Conservation (phyloP, 2,113 vertebrate genomes). For the Perca schrenkii region DNA sequence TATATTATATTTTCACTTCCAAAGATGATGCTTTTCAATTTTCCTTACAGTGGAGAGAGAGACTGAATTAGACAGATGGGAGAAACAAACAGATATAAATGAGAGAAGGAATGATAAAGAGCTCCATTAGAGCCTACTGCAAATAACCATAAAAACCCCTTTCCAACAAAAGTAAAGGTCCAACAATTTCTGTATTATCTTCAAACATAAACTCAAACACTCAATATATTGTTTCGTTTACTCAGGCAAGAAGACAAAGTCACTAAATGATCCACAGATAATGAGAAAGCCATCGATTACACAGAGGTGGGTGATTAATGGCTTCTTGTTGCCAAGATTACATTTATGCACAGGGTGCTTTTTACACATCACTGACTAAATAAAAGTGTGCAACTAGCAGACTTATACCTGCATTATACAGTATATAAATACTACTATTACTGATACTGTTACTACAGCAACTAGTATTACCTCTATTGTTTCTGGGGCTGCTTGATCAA, state of each 20-base stretch:
- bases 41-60: neutral
- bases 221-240: slow-evolving; percentile 36
- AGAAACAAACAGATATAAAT: slow-evolving; percentile 13
- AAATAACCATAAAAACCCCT: neutral
- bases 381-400: slow-evolving; percentile 10
- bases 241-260: slow-evolving; percentile 28
- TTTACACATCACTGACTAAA: slow-evolving; percentile 35
- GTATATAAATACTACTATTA: neutral
- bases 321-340: slow-evolving; percentile 24
- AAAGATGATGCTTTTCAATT: slow-evolving; percentile 1
- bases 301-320: slow-evolving; percentile 51
- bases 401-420: neutral
- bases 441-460: neutral
- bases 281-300: slow-evolving; percentile 53
- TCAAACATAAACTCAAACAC: slow-evolving; percentile 18
- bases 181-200: slow-evolving; percentile 1
- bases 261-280: slow-evolving; percentile 51
- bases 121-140: neutral
- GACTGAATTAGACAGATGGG: neutral
- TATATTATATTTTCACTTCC: neutral
- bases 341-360: neutral
- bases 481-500: neutral
- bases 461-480: neutral
- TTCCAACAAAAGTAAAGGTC: slow-evolving; percentile 14
- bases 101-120: neutral